Conservation (phyloP, 2,888 invertebrate species). For the Tinea semifulvella region DNA sequence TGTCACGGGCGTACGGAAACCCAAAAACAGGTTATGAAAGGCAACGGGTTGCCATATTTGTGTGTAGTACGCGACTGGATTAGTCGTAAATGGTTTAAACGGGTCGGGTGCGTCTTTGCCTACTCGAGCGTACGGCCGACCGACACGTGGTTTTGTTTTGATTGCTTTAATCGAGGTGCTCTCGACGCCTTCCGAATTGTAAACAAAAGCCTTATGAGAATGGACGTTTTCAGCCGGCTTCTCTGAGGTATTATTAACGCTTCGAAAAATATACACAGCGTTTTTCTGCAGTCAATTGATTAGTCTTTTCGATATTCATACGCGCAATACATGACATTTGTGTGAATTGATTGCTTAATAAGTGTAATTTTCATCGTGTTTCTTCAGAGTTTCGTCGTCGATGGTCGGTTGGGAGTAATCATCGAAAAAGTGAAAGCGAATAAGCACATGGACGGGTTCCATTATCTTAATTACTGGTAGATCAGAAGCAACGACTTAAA, state of each 20-base stretch:
- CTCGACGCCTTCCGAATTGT: slow-evolving; percentile 2
- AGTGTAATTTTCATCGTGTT: slow-evolving; percentile 4
- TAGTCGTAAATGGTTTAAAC: slow-evolving; percentile 65
- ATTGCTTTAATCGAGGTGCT: slow-evolving; percentile 8
- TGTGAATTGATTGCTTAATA: slow-evolving; percentile 7
- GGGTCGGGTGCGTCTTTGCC: slow-evolving; percentile 50
- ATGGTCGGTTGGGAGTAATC: slow-evolving; percentile 27
- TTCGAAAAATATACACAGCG: not conserved
- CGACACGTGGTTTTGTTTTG: slow-evolving; percentile 36
- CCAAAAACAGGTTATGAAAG: slow-evolving; percentile 65
- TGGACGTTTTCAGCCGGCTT: not conserved
- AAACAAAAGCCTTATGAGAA: slow-evolving; percentile 10
- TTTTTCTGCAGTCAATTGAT: slow-evolving; percentile 1
- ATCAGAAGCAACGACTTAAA: slow-evolving; percentile 47
- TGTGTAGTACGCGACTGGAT: slow-evolving; percentile 54
- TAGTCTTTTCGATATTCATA: slow-evolving; percentile 6
- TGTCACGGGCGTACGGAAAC: slow-evolving; percentile 54
- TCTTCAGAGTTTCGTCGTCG: slow-evolving; percentile 8
- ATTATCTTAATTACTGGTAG: slow-evolving; percentile 42
- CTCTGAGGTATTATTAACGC: not conserved
- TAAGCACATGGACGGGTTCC: slow-evolving; percentile 27
- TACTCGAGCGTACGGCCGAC: slow-evolving; percentile 32
- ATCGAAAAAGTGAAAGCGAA: slow-evolving; percentile 50
- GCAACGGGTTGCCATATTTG: slow-evolving; percentile 59
- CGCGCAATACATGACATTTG: slow-evolving; percentile 7